phyloP scores from a whole-genome alignment of 2,113 vertebrate species.

The Brachyistius frenatus region DNA sequence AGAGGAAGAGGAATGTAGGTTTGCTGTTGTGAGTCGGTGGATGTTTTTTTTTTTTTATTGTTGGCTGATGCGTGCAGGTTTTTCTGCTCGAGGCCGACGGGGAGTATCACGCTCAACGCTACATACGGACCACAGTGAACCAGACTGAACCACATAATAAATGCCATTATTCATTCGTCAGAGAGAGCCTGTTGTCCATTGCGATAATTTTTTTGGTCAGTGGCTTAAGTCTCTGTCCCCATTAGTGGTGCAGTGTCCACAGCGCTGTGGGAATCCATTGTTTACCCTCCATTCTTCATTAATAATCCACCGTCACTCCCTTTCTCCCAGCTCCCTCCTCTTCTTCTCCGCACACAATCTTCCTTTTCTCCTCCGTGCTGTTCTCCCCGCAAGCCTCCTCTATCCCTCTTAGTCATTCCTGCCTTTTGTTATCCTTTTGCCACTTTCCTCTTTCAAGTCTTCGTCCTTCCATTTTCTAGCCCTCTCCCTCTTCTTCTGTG shows the following conservation, averaged over 20 bases:
- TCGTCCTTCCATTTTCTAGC: constrained; percentile 53
- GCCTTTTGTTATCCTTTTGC: constrained; percentile 62
- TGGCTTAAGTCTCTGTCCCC: constrained; percentile 51
- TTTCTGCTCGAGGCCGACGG: constrained; percentile 5
- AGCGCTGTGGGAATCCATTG: constrained; percentile 68
- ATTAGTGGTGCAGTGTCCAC: constrained; percentile 40
- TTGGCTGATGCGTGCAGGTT: constrained; percentile 6
- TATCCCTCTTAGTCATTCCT: constrained; percentile 66
- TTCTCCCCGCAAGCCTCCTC: constrained; percentile 38
- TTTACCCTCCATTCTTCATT: constrained; percentile 67
- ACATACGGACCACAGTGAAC: background rate
- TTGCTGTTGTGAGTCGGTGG: constrained; percentile 37
- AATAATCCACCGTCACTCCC: constrained; percentile 71
- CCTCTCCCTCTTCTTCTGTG: constrained; percentile 27
- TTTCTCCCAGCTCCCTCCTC: constrained; percentile 48
- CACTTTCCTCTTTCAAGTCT: constrained; percentile 62
- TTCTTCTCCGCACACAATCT: constrained; percentile 42
- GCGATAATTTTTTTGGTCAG: constrained; percentile 48
- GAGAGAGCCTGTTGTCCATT: constrained; percentile 13
- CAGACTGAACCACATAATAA: constrained; percentile 24
- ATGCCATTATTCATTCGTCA: constrained; percentile 13
- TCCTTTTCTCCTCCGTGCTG: constrained; percentile 34
- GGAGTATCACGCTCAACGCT: background rate
- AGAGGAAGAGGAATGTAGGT: constrained; percentile 51
- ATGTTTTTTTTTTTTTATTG: constrained; percentile 24